Evolutionary conservation across 2,113 vertebrate genomes (phyloP), one percentile per base, ranked within the genome.

Genomic region (Sclerurus mexicanus): DNA sequence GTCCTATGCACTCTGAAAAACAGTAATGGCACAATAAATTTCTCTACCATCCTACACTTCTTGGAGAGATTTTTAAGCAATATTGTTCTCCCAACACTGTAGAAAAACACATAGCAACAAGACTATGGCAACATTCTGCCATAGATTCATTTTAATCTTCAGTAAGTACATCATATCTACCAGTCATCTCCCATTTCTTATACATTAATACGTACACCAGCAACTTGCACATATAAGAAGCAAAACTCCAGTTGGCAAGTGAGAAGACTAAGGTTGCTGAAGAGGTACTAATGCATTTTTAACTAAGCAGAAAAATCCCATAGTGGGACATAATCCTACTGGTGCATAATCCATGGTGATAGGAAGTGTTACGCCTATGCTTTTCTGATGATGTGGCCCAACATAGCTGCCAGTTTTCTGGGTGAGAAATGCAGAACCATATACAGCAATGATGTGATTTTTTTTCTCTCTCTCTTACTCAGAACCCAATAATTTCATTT

Each of bases 1-100:
- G 84, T 97, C 75, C 47, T 59, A 12, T 27, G 71, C 62, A 94
- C 55, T 93, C 85, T 93, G 74, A 96, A 95, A 95, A 96, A 59
- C 21, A 50, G 42, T 75, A 95, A 95, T 69, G 87, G 53, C 33
- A 63, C 31, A 76, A 25, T 91, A 94, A 95, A 93, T 50, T 94
- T 76, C 68, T 92, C 72, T 58, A 96, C 55, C 64, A 91, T 80
- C n/a, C 53, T 75, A 30, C 66, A 55, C 58, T 93, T 94, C 55
- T 60, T 85, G 84, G 58, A 77, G 89, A 91, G 28, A 79, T 84
- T 94, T 53, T 87, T 55, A 93, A 93, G 68, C 44, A 62, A 46
- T 44, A 42, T 73, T 74, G 44, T 86, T 87, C 20, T 95, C 28
- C 28, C 78, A 93, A 46, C 44, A 92, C 87, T 74, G 46, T 39